A percentile compares a stretch with the other conserved stretches of the same genome.
phyloP scores from a whole-genome alignment of 1,140 invertebrate species.

The Diabrotica virgifera region DNA sequence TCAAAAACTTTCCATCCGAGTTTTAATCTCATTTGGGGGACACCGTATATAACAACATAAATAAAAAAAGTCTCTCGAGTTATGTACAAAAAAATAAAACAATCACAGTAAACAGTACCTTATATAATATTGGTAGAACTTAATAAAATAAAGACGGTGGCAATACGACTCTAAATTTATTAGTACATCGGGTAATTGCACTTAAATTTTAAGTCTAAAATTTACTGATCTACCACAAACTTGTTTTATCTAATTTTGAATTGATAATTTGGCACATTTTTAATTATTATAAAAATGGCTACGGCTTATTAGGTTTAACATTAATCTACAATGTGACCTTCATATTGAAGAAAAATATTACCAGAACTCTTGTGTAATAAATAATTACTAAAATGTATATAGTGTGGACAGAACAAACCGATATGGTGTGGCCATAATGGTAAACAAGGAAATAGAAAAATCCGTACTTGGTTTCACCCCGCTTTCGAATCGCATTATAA shows the following conservation, averaged over 20 bases:
- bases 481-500: too few species aligned
- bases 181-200: constrained; percentile 37
- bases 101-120: constrained; percentile 44
- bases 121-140: constrained; percentile 24
- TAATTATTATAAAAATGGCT: neutral
- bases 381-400: too few species aligned
- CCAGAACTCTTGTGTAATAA: too few species aligned
- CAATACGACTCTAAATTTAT: constrained; percentile 25
- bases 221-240: constrained; percentile 16
- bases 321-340: neutral
- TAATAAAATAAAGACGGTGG: constrained; percentile 25
- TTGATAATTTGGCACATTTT: constrained; percentile 21
- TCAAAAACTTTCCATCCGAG: too few species aligned
- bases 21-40: too few species aligned
- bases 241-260: constrained; percentile 5
- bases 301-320: neutral
- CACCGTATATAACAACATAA: constrained; percentile 29
- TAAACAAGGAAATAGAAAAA: too few species aligned
- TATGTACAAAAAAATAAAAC: constrained; percentile 39
- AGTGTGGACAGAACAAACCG: too few species aligned
- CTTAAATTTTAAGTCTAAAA: constrained; percentile 29
- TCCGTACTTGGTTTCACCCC: too few species aligned
- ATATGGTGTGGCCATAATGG: too few species aligned
- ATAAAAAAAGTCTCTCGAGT: constrained; percentile 39
- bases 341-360: too few species aligned